phyloP scores from a whole-genome alignment of 2,797 vertebrate genomes.

The Thamnophis elegans region DNA sequence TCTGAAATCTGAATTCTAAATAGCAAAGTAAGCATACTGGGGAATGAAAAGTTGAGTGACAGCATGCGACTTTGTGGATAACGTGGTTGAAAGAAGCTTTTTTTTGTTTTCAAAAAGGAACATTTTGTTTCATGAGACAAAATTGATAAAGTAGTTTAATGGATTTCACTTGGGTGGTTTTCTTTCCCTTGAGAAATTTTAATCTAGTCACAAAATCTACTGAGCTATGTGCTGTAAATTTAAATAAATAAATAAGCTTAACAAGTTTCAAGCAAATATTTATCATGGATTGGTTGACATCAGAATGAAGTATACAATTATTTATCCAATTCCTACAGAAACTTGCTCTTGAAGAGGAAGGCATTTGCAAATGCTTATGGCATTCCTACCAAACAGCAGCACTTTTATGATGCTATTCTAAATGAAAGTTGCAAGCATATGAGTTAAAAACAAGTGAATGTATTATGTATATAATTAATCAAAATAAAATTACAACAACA shows the following conservation, averaged over 20 bases:
- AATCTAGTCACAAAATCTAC: background rate
- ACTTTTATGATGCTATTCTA: background rate
- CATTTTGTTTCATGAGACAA: conserved; percentile 47
- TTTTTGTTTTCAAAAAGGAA: background rate
- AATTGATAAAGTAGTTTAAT: conserved; percentile 26
- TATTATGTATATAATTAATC: background rate
- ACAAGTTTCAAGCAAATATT: conserved; percentile 11
- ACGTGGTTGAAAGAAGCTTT: background rate
- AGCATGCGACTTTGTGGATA: background rate
- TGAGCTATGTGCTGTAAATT: background rate
- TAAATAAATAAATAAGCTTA: background rate
- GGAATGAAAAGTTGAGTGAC: background rate
- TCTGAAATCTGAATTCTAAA: background rate
- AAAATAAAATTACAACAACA: conserved; percentile 43
- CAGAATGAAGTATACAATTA: conserved; percentile 6
- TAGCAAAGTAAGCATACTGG: too few relatives aligned
- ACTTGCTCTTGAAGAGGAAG: background rate
- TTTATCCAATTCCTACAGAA: background rate
- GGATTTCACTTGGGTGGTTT: conserved; percentile 3
- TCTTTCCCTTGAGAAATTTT: background rate
- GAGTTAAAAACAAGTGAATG: background rate
- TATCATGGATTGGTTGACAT: conserved; percentile 35
- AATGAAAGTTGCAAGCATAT: background rate
- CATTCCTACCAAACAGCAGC: background rate
- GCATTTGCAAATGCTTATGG: background rate